Base-by-base conservation (phyloP, 2,113 vertebrate species). In the Elaphurus davidianus region DNA sequence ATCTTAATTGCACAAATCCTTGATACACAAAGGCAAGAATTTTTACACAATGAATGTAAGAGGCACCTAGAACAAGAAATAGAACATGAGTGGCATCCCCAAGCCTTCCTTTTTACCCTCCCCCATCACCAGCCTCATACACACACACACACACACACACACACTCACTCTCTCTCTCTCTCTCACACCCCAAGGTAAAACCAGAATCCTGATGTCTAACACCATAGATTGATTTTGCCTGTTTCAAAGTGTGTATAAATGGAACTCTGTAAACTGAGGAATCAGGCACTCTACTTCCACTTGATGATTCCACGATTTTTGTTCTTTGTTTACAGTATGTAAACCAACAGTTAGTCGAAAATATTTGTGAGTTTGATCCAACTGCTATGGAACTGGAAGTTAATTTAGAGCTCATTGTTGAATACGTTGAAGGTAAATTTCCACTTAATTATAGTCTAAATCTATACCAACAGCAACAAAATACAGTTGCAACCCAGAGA, bases 361-460 rank as follows among this genome's bases (percentile, higher is more conserved):
- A 97, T 81, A 98, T 99, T 87, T 99, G 97, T 96, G 81, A 27
- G 64, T 99, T 99, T 98, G 99, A 99, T 96, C 99, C 99, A 90
- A 99, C 99, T 85, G 97, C 98, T 94, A 95, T 97, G 17, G 71
- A 98, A 91, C 96, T 98, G 92, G 5, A 98, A 33, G 30, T 98
- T 89, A 94, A 98, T 95, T 82, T 95, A 60, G 95, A 98, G n/a
- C 78, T 98, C 84, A 62, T 99, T 71, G 55, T 91, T 85, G 64
- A 96, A 78, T 98, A 94, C 90, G 96, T 99, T 84, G 83, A 64
- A 98, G 99, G 99, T 99, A 99, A 99, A 84, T 88, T 79, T 94
- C 19, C 43, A 74, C 45, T 83, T 89, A 67, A 60, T 86, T 87
- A 64, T 76, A 17, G 21, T 96, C 23, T 91, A 97, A 96, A 84